Evolutionary conservation across 2,113 vertebrate species (phyloP).

Genomic region (Chauna torquata): DNA sequence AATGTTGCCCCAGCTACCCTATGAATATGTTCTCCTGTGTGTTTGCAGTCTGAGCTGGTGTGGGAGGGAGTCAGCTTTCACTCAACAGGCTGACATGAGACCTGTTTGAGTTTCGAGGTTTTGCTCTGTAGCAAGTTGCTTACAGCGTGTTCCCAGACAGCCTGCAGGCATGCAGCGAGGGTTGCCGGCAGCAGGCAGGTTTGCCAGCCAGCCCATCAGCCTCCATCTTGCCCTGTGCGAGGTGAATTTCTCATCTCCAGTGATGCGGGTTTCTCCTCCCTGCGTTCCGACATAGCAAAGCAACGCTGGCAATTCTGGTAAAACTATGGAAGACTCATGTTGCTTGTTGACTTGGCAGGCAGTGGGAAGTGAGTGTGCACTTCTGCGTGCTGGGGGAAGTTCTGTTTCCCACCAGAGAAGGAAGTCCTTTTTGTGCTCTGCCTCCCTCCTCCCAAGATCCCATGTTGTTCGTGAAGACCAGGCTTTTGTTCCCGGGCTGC

Average conservation of each 20-base stretch:
- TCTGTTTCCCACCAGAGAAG: background rate
- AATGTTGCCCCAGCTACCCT: fast-evolving
- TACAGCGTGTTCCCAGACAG: background rate
- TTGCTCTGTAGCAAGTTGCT: background rate
- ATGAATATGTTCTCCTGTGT: fast-evolving
- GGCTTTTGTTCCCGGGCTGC: conserved; percentile 42
- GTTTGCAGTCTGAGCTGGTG: background rate
- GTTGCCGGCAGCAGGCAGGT: background rate
- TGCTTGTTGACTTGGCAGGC: background rate
- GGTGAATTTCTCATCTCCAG: background rate
- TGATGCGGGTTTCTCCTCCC: background rate
- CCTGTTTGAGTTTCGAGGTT: background rate
- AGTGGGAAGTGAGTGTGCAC: background rate
- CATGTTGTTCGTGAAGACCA: background rate
- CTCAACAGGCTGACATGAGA: background rate
- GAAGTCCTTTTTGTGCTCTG: background rate
- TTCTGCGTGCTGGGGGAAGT: background rate
- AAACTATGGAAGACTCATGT: background rate
- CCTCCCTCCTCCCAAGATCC: background rate
- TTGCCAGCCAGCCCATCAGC: background rate
- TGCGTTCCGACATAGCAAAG: background rate
- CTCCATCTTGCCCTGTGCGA: background rate
- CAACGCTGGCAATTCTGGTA: background rate
- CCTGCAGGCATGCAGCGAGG: background rate
- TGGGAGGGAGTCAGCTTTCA: background rate